Conservation (phyloP, 2,113 vertebrate species). For the Aramus guarauna region DNA sequence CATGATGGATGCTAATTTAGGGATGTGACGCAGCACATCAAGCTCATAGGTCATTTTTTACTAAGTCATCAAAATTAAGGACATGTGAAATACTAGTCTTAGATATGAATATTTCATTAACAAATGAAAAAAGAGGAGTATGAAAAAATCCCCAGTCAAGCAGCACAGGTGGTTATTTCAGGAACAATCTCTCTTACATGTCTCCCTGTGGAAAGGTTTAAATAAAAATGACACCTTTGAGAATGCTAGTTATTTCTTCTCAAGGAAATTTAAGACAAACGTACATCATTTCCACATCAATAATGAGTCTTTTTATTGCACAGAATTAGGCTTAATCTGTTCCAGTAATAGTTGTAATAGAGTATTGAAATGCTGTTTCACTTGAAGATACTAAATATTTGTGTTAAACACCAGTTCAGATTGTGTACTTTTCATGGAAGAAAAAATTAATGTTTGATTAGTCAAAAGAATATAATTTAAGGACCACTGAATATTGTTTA, state of each 20-base stretch:
- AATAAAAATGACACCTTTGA: not conserved
- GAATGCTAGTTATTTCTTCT: not conserved
- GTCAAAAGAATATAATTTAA: not conserved
- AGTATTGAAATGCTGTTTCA: not conserved
- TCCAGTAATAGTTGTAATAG: not conserved
- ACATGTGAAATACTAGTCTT: not conserved
- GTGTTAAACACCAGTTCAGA: not conserved
- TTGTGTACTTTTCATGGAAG: not conserved
- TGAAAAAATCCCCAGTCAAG: not conserved
- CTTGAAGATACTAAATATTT: not conserved
- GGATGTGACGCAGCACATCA: not conserved
- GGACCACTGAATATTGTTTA: not conserved
- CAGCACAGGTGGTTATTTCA: not conserved
- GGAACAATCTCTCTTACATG: not conserved
- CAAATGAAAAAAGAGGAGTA: not conserved
- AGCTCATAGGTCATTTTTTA: not conserved
- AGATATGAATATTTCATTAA: not conserved
- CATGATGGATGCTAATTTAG: not conserved
- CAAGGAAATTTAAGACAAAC: not conserved
- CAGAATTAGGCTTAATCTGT: not conserved
- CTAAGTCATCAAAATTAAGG: not conserved
- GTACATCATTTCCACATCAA: not conserved
- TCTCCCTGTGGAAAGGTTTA: not conserved
- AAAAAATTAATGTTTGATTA: not conserved
- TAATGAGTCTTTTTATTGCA: not conserved